Evolutionary conservation across 2,113 vertebrate species (phyloP).

Genomic region (Gadus chalcogrammus): DNA sequence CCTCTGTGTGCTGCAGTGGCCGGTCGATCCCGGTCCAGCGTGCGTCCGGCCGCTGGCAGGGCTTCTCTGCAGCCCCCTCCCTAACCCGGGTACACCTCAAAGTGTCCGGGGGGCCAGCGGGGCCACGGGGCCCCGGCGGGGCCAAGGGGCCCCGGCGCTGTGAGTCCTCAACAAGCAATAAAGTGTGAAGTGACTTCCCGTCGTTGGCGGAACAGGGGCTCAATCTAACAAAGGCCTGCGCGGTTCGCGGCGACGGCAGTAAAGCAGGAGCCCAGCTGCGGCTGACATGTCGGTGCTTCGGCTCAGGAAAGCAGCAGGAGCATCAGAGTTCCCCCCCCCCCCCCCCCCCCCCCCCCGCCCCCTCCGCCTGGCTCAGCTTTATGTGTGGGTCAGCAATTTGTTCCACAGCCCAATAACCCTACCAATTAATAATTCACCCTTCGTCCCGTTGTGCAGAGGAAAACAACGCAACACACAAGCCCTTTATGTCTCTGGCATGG

Average conservation of each 20-base stretch:
- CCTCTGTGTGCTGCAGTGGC: constrained; percentile 59
- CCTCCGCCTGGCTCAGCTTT: constrained; percentile 60
- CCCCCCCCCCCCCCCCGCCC: constrained; percentile 44
- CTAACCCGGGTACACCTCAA: no score
- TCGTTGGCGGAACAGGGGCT: constrained; percentile 20
- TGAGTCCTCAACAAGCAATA: no score
- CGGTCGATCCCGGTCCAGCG: constrained; percentile 58
- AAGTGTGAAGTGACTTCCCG: no score
- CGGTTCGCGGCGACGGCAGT: constrained; percentile 8
- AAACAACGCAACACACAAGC: constrained; percentile 57
- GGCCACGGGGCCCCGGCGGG: no score
- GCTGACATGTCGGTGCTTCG: constrained; percentile 43
- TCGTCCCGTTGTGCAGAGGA: constrained; percentile 54
- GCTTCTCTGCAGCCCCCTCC: no score
- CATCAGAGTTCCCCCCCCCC: background rate
- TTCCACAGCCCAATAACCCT: constrained; percentile 66
- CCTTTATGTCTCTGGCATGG: constrained; percentile 30
- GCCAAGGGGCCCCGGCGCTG: no score
- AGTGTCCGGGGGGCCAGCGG: no score
- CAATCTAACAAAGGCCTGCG: constrained; percentile 36
- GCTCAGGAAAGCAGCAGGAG: constrained; percentile 56
- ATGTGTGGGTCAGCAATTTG: constrained; percentile 74
- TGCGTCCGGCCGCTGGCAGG: constrained; percentile 24
- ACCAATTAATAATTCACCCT: constrained; percentile 74
- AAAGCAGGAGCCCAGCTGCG: constrained; percentile 30